These are phyloP conservation scores for Aegypius monachus DNA, from an alignment of 2,113 vertebrate species.

Conservation along the genomic window DNA sequence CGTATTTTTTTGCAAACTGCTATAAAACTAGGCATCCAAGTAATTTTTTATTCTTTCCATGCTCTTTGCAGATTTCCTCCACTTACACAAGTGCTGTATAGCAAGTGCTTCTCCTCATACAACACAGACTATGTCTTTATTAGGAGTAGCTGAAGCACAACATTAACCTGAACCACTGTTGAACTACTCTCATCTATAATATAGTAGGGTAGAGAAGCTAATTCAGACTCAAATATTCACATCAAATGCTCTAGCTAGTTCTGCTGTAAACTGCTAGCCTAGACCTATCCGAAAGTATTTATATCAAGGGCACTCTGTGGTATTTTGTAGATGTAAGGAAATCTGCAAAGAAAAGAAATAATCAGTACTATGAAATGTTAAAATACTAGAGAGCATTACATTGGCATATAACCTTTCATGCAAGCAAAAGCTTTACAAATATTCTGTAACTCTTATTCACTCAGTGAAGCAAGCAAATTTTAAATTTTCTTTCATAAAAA, in stretches of 20 bases:
- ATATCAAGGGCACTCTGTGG: not conserved
- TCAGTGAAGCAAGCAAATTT: not conserved
- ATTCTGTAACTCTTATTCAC: not conserved
- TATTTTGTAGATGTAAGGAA: not conserved
- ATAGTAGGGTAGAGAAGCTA: not conserved
- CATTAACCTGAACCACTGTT: not conserved
- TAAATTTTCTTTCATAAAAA: not conserved
- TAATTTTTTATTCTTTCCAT: not conserved
- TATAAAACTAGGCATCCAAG: not conserved
- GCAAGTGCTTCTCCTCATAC: not conserved
- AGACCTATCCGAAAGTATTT: not conserved
- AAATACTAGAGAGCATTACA: not conserved
- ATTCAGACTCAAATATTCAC: not conserved
- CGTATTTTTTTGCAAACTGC: not conserved
- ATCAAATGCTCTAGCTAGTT: not conserved
- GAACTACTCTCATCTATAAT: not conserved
- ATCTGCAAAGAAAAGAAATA: not conserved
- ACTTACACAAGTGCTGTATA: not conserved
- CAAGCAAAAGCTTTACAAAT: not conserved
- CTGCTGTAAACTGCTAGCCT: not conserved
- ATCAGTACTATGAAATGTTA: not conserved
- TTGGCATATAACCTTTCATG: not conserved
- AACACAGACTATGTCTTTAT: not conserved
- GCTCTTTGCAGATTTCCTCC: not conserved
- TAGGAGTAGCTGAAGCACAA: not conserved